These are phyloP conservation scores for Halocynthia roretzi DNA, from an alignment of 23 tunicate genomes.

Conservation along the genomic window DNA sequence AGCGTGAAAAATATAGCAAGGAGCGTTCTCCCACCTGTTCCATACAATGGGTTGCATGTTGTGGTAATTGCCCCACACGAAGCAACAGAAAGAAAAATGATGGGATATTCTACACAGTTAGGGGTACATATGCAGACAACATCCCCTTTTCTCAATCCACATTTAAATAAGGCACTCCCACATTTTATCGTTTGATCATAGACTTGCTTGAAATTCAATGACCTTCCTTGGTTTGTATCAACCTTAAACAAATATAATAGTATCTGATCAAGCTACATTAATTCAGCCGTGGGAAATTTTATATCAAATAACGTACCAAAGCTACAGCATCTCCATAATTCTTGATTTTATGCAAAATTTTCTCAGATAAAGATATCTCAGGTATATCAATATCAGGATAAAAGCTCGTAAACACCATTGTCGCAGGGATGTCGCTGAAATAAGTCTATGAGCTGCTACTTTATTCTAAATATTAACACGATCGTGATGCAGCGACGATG, in stretches of 20 bases:
- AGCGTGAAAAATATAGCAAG: not conserved
- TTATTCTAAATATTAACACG: too few species aligned
- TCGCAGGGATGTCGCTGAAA: too few species aligned
- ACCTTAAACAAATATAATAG: slow-evolving; percentile 6
- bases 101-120: slow-evolving; percentile 31
- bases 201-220: slow-evolving; percentile 20
- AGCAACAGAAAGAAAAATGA: slow-evolving; percentile 27
- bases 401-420: not conserved
- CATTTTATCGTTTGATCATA: slow-evolving; percentile 12
- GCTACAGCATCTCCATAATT: slow-evolving; percentile 2
- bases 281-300: too few species aligned
- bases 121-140: slow-evolving; percentile 36
- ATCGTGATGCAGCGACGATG: too few species aligned
- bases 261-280: too few species aligned
- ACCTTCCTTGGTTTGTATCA: slow-evolving; percentile 12
- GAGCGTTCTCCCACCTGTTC: slow-evolving; percentile 9
- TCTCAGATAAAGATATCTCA: not conserved
- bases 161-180: slow-evolving; percentile 27
- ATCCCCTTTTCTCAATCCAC: slow-evolving; percentile 43
- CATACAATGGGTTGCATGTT: slow-evolving; percentile 48
- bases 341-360: not conserved
- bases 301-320: not conserved
- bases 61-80: slow-evolving; percentile 35
- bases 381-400: slow-evolving; percentile 1
- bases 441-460: too few species aligned